These are phyloP conservation scores for Machimus atricapillus DNA, from an alignment of 2,888 invertebrate genomes.

Conservation along the genomic window DNA sequence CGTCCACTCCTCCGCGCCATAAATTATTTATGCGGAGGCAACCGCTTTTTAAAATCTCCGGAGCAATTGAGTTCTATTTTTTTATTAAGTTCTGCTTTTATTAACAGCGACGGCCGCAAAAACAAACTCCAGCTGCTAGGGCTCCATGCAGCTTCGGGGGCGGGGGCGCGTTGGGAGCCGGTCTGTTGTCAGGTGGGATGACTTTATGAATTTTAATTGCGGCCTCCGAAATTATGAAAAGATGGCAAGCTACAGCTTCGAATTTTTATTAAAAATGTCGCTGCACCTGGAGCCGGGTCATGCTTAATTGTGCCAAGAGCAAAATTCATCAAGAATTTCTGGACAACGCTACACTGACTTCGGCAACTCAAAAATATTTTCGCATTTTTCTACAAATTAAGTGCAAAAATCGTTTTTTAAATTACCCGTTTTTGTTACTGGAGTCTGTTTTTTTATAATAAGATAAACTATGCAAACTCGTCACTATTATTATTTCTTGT, in stretches of 20 bases:
- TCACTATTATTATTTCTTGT: too few relatives aligned
- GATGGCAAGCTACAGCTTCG: not conserved
- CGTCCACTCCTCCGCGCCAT: not conserved
- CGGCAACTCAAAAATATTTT: not conserved
- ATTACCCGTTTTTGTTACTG: too few relatives aligned
- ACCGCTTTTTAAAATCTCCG: not conserved
- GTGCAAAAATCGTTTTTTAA: too few relatives aligned
- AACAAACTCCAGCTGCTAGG: not conserved
- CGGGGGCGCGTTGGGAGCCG: not conserved
- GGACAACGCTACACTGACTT: not conserved
- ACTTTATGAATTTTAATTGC: conserved; percentile 9
- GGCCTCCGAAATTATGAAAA: not conserved
- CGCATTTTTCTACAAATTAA: not conserved
- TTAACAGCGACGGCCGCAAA: not conserved
- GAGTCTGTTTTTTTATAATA: too few relatives aligned
- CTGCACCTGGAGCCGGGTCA: not conserved
- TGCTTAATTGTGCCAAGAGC: not conserved
- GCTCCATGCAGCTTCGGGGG: not conserved
- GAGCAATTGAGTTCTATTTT: not conserved
- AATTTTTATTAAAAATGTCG: not conserved
- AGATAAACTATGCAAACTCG: too few relatives aligned
- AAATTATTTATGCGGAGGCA: not conserved
- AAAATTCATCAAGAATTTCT: not conserved
- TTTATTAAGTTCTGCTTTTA: not conserved
- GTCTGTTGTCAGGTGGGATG: not conserved